These are phyloP conservation scores for Gasteruption jaculator DNA, from an alignment of 2,888 invertebrate species.

Conservation along the genomic window DNA sequence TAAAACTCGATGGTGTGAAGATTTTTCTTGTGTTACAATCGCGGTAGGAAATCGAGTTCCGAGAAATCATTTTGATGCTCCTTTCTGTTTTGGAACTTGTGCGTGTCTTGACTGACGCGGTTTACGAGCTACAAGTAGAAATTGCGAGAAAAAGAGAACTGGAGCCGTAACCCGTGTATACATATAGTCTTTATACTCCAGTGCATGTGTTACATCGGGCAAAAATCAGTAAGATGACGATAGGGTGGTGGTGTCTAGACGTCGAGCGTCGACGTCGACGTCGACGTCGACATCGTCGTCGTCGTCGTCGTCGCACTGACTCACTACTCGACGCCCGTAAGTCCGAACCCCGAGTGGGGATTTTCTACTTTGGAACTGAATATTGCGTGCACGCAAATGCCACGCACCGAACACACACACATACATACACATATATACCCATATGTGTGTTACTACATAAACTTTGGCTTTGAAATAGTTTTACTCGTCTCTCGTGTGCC, in stretches of 20 bases:
- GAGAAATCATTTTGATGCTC: too few relatives aligned
- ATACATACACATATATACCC: conserved; percentile 11
- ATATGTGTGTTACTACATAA: too few relatives aligned
- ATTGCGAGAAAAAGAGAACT: too few relatives aligned
- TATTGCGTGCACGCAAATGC: conserved; percentile 47
- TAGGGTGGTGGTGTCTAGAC: conserved; percentile 38
- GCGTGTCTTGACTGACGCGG: too few relatives aligned
- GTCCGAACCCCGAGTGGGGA: conserved; percentile 20
- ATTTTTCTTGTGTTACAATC: too few relatives aligned
- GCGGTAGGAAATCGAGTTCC: too few relatives aligned
- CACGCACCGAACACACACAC: conserved; percentile 34
- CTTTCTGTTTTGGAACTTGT: too few relatives aligned
- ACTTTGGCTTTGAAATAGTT: conserved; percentile 42
- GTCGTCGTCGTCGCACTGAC: conserved; percentile 36
- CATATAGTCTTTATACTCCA: too few relatives aligned
- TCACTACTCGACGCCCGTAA: conserved; percentile 37
- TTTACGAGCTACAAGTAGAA: too few relatives aligned
- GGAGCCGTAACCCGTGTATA: too few relatives aligned
- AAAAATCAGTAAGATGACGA: conserved; percentile 36
- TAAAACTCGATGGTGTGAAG: too few relatives aligned
- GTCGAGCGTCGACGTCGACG: conserved; percentile 19
- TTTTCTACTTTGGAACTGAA: conserved; percentile 38
- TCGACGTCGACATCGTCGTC: conserved; percentile 23
- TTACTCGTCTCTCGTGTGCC: conserved; percentile 22
- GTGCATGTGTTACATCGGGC: conserved; percentile 21